These are phyloP conservation scores for Euura saliciscinereae DNA, from an alignment of 1,140 invertebrate genomes.

Conservation along the genomic window DNA sequence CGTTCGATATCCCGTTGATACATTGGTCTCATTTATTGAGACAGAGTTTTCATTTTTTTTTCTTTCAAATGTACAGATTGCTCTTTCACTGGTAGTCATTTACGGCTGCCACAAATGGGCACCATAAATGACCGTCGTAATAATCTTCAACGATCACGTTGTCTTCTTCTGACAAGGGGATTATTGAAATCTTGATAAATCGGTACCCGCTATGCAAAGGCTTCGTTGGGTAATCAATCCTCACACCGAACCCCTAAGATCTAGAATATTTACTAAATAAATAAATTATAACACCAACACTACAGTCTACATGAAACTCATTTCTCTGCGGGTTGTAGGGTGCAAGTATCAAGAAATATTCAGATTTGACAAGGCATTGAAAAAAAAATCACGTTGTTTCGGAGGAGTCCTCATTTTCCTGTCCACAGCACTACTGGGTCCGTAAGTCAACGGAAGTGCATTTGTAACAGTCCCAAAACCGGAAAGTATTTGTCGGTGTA, in stretches of 20 bases:
- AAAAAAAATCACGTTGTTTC: too few species aligned
- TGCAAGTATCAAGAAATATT: too few species aligned
- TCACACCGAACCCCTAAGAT: background rate
- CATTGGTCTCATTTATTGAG: background rate
- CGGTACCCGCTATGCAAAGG: background rate
- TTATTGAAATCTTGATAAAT: background rate
- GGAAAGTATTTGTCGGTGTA: too few species aligned
- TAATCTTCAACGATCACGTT: background rate
- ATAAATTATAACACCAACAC: background rate
- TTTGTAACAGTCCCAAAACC: too few species aligned
- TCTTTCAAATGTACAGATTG: background rate
- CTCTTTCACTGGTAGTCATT: background rate
- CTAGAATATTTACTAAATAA: background rate
- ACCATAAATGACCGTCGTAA: background rate
- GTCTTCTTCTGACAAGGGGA: background rate
- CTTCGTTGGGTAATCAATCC: background rate
- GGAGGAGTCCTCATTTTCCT: too few species aligned
- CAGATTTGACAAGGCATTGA: too few species aligned
- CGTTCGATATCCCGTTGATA: background rate
- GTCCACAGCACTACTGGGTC: too few species aligned
- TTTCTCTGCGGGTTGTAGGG: background rate
- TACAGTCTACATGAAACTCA: background rate
- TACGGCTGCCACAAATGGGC: background rate
- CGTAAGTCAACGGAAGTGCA: too few species aligned
- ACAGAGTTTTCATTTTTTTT: background rate